Percentiles rank a stretch among this genome's conserved stretches.
phyloP scores from a whole-genome alignment of 2,888 invertebrate species.

The Phyto melanocephala region DNA sequence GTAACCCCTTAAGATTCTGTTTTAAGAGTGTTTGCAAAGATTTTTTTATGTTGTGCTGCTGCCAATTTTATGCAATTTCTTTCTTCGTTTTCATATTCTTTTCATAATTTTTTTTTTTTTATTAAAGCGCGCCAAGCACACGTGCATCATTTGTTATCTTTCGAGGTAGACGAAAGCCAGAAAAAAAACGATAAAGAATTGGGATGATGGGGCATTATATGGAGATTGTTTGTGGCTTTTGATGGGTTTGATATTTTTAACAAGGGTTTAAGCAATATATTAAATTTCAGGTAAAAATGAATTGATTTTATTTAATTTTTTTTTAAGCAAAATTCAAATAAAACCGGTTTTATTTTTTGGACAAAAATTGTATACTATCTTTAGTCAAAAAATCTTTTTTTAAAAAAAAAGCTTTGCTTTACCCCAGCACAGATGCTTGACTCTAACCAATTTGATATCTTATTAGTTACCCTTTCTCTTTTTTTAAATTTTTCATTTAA shows the following conservation, averaged over 20 bases:
- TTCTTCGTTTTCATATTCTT: not conserved
- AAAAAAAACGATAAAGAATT: conserved; percentile 4
- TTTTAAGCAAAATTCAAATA: not conserved
- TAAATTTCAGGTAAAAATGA: conserved; percentile 27
- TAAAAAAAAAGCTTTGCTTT: no score
- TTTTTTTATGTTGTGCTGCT: conserved; percentile 4
- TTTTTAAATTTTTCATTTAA: no score
- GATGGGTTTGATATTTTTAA: not conserved
- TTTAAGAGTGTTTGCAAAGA: conserved; percentile 2
- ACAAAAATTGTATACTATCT: no score
- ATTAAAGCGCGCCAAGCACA: conserved; percentile 61
- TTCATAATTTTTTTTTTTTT: conserved; percentile 11
- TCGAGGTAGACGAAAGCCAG: not conserved
- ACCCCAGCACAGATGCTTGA: no score
- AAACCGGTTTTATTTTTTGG: not conserved
- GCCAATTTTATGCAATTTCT: conserved; percentile 30
- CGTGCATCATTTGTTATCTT: conserved; percentile 62
- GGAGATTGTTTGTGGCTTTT: conserved; percentile 18
- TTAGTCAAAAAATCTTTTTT: no score
- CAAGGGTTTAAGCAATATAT: conserved; percentile 15
- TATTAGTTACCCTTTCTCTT: no score
- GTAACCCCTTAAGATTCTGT: not conserved
- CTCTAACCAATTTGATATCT: no score
- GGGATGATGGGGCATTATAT: conserved; percentile 42
- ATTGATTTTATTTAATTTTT: not conserved